These are phyloP conservation scores for Zoanthus gigantus DNA, from an alignment of 92 coral and sea anemone species.

Conservation along the genomic window DNA sequence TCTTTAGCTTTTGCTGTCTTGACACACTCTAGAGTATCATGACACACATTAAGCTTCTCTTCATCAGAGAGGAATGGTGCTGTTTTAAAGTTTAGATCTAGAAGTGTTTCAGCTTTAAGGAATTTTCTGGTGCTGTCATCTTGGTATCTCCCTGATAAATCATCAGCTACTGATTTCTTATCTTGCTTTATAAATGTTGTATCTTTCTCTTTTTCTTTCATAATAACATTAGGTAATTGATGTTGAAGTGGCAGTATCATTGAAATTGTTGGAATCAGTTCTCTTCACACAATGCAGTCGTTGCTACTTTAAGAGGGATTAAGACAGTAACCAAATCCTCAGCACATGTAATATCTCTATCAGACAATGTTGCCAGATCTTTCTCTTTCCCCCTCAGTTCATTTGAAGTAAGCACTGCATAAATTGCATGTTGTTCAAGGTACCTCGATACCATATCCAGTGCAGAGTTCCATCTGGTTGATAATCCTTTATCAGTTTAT, in stretches of 20 bases:
- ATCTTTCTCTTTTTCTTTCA: constrained; percentile 58
- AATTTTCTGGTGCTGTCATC: constrained; percentile 46
- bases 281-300: constrained; percentile 61
- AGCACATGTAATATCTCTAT: constrained; percentile 48
- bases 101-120: constrained; percentile 62
- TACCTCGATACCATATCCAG: constrained; percentile 65
- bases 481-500: constrained; percentile 55
- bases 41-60: constrained; percentile 60
- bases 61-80: constrained; percentile 66
- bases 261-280: constrained; percentile 55
- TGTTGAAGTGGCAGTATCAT: constrained; percentile 65
- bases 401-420: constrained; percentile 59
- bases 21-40: constrained; percentile 63
- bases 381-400: constrained; percentile 58
- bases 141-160: constrained; percentile 53
- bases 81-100: constrained; percentile 63
- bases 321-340: constrained; percentile 50
- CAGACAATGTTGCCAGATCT: constrained; percentile 55
- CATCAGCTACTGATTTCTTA: constrained; percentile 28
- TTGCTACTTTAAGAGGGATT: constrained; percentile 49
- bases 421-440: constrained; percentile 62
- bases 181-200: constrained; percentile 53
- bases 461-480: constrained; percentile 69
- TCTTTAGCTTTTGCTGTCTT: constrained; percentile 36
- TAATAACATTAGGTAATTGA: constrained; percentile 53